A percentile compares a stretch with the other conserved stretches of the same genome.
phyloP scores from a whole-genome alignment of 2,113 vertebrate genomes.

The Eonycteris spelaea region DNA sequence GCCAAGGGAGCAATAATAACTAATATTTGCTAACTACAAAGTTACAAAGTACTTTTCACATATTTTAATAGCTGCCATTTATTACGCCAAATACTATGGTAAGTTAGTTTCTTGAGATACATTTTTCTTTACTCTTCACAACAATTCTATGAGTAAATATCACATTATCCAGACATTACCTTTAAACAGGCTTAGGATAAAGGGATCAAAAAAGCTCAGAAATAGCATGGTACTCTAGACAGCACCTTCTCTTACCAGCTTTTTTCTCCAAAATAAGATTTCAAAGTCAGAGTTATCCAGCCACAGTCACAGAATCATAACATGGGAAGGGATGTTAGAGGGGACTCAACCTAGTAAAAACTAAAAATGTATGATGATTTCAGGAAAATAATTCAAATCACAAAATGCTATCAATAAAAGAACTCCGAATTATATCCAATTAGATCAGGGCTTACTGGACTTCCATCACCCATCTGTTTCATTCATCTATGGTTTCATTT shows the following conservation, averaged over 20 bases:
- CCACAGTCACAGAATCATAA: background rate
- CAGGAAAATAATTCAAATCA: background rate
- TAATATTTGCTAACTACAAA: background rate
- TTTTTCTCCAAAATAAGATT: background rate
- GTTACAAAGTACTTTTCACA: background rate
- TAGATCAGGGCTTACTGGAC: background rate
- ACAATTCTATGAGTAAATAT: background rate
- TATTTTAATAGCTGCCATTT: background rate
- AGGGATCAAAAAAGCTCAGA: background rate
- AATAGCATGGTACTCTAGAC: background rate
- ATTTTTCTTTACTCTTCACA: background rate
- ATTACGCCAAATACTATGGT: background rate
- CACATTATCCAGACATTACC: background rate
- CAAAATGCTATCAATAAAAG: conserved; percentile 15
- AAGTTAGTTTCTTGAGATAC: background rate
- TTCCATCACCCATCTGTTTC: background rate
- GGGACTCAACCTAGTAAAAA: background rate
- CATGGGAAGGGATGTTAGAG: background rate
- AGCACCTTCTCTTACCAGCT: background rate
- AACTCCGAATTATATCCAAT: background rate
- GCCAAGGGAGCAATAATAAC: background rate
- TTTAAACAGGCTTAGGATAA: background rate
- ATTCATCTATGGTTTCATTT: background rate
- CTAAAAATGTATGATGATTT: background rate
- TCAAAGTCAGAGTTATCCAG: background rate